These are phyloP conservation scores for Dicerorhinus sumatrensis DNA, from an alignment of 2,113 vertebrate species.

Conservation along the genomic window DNA sequence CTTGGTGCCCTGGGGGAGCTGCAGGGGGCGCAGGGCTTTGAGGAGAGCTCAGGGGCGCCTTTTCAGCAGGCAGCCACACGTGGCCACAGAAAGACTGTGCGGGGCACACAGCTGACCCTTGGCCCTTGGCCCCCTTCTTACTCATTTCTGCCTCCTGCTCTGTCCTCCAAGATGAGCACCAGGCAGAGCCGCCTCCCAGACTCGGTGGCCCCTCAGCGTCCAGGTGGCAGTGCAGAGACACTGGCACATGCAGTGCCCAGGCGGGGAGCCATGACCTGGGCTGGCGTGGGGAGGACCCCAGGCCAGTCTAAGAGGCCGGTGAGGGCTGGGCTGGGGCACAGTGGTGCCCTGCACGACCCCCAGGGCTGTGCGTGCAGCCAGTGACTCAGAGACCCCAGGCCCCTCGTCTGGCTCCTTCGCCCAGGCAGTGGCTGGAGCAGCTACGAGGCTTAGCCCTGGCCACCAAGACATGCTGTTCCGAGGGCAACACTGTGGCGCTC, in stretches of 20 bases:
- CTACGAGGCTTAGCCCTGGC: background rate
- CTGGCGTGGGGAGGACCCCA: background rate
- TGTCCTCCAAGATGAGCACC: accelerated
- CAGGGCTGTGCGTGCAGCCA: too few species aligned
- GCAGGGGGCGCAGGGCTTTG: background rate
- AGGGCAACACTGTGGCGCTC: background rate
- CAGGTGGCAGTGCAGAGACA: background rate
- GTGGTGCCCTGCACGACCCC: background rate
- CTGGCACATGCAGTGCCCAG: too few species aligned
- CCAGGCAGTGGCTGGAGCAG: background rate
- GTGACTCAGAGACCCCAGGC: background rate
- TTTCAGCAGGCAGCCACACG: too few species aligned
- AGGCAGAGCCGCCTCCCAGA: background rate
- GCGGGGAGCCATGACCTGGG: background rate
- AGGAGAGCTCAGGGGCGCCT: too few species aligned
- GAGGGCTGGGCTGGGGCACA: background rate
- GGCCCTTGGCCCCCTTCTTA: too few species aligned
- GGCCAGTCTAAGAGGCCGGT: too few species aligned
- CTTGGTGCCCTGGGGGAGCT: too few species aligned
- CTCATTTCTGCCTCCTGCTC: background rate
- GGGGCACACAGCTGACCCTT: too few species aligned
- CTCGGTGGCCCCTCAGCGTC: background rate
- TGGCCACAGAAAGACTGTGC: background rate
- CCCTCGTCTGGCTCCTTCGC: background rate
- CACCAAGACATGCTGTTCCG: background rate